These are phyloP conservation scores for Alcis repandata DNA, from an alignment of 2,888 invertebrate genomes.

Conservation along the genomic window DNA sequence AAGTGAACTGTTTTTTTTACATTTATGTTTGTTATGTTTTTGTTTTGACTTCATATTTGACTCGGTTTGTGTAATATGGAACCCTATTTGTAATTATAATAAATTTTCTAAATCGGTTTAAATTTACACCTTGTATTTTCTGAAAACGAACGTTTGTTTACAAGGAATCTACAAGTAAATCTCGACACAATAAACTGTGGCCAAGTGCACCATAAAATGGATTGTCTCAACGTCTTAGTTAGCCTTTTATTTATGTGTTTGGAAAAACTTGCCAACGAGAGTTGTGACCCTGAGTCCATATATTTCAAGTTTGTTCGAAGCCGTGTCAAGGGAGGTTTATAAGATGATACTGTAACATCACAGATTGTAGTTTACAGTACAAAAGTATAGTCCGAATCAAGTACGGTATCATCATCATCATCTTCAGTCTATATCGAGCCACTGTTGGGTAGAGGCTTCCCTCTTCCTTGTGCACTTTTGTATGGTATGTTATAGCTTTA, in stretches of 20 bases:
- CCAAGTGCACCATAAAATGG: conserved; percentile 63
- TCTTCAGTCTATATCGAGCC: no score
- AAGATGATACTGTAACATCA: neutral
- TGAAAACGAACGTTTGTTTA: conserved; percentile 46
- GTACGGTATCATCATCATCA: no score
- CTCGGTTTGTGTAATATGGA: no score
- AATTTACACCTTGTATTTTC: neutral
- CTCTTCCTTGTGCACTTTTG: no score
- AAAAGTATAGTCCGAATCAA: no score
- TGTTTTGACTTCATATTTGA: no score
- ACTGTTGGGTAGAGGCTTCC: no score
- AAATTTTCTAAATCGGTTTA: neutral
- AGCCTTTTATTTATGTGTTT: conserved; percentile 65
- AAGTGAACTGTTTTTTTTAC: no score
- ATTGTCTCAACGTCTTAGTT: conserved; percentile 66
- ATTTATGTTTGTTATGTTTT: no score
- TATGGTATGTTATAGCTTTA: no score
- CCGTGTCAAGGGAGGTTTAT: neutral
- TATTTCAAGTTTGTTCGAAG: conserved; percentile 47
- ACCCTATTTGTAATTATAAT: neutral
- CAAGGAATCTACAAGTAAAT: conserved; percentile 59
- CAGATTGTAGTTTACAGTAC: no score
- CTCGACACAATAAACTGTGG: conserved; percentile 63
- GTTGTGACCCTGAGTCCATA: conserved; percentile 51
- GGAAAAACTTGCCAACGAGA: conserved; percentile 55